phyloP scores from a whole-genome alignment of 1,140 invertebrate species.

The Neodiprion fabricii region DNA sequence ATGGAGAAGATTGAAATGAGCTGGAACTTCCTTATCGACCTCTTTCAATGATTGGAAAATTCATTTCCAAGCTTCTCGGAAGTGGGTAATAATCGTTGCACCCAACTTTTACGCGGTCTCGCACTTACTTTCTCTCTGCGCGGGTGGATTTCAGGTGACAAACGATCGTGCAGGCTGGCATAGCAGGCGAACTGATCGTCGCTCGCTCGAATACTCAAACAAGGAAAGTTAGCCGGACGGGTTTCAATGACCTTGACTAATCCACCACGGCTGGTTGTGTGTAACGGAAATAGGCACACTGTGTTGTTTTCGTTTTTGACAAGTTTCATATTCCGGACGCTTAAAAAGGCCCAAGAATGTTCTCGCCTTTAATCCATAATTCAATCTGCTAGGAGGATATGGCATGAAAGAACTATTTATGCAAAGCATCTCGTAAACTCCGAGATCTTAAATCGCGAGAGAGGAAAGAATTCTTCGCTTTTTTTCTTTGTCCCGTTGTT shows the following conservation, averaged over 20 bases:
- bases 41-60: too few relatives aligned
- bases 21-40: too few relatives aligned
- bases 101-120: constrained; percentile 22
- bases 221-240: constrained; percentile 3
- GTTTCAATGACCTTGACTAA: constrained; percentile 10
- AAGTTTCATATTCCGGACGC: background rate
- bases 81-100: constrained; percentile 13
- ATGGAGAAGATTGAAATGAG: too few relatives aligned
- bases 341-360: background rate
- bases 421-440: background rate
- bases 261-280: background rate
- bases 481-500: too few relatives aligned
- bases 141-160: constrained; percentile 3
- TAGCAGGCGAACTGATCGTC: background rate
- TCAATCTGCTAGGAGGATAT: background rate
- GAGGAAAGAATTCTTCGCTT: too few relatives aligned
- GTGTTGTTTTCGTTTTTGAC: background rate
- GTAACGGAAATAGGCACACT: background rate
- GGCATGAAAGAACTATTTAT: background rate
- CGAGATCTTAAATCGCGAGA: too few relatives aligned
- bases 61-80: background rate
- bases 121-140: constrained; percentile 31
- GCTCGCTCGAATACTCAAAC: constrained; percentile 5
- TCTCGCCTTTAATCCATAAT: background rate
- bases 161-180: background rate